These are phyloP conservation scores for Malacosoma neustria DNA, from an alignment of 2,888 invertebrate species.

Conservation along the genomic window DNA sequence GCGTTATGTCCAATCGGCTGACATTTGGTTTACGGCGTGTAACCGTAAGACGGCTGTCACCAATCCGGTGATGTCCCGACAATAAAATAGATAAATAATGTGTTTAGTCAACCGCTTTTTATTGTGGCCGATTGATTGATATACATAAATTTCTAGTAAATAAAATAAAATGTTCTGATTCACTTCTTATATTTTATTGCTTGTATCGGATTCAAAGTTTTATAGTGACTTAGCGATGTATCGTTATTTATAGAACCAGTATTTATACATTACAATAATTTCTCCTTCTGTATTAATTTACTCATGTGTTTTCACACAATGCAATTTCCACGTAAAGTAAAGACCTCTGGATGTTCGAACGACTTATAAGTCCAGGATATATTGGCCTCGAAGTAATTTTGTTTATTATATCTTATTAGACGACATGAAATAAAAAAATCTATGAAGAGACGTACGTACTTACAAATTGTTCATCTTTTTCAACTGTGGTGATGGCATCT, in stretches of 20 bases:
- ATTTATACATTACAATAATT: no score
- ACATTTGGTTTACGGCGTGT: conserved; percentile 40
- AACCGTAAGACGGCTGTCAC: conserved; percentile 43
- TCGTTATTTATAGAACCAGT: not conserved
- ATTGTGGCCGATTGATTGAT: not conserved
- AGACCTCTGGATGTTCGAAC: no score
- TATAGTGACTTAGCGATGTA: not conserved
- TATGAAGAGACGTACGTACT: no score
- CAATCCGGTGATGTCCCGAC: conserved; percentile 46
- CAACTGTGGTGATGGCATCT: no score
- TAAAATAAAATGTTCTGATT: not conserved
- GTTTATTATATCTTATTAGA: no score
- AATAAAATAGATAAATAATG: conserved; percentile 62
- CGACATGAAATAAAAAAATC: no score
- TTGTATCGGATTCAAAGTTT: not conserved
- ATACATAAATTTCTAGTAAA: not conserved
- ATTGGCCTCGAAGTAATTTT: no score
- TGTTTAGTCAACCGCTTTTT: not conserved
- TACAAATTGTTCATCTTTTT: no score
- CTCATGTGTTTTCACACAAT: no score
- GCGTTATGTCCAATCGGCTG: conserved; percentile 47
- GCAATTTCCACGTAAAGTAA: no score
- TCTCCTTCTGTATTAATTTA: no score
- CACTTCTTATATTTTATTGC: not conserved
- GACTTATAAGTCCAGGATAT: no score